phyloP scores from a whole-genome alignment of 2,797 vertebrate genomes.

The Cyprinodon diabolis region DNA sequence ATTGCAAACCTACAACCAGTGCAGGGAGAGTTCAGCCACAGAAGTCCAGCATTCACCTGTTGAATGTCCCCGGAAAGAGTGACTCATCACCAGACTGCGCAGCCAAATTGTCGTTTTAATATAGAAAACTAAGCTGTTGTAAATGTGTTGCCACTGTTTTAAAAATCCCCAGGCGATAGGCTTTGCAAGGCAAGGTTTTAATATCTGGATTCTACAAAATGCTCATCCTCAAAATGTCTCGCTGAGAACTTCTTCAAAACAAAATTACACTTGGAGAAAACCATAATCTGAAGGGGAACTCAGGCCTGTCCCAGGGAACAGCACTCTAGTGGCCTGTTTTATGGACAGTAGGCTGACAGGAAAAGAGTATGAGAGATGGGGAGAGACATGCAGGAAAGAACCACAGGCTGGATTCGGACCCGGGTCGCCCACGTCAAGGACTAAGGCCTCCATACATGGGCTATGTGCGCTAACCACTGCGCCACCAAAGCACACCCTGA shows the following conservation, averaged over 20 bases:
- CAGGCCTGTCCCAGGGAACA: no score
- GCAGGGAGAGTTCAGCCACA: conserved; percentile 19
- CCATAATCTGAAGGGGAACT: not conserved
- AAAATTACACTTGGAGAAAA: not conserved
- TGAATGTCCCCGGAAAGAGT: conserved; percentile 2
- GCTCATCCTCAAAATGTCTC: not conserved
- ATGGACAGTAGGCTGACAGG: no score
- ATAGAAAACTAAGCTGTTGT: not conserved
- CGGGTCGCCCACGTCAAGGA: no score
- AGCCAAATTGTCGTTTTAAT: conserved; percentile 2
- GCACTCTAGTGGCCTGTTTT: no score
- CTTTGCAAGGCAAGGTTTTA: not conserved
- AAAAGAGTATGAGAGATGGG: no score
- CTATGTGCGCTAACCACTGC: no score
- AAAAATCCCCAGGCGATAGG: conserved; percentile 5
- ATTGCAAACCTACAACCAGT: not conserved
- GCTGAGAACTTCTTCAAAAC: no score
- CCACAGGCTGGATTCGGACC: no score
- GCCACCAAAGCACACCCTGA: no score
- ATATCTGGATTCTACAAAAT: conserved; percentile 7
- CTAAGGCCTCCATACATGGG: no score
- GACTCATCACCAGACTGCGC: conserved; percentile 1
- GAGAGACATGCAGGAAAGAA: no score
- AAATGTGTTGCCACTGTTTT: not conserved
- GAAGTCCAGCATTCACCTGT: conserved; percentile 9